Percentiles rank a stretch among this genome's conserved stretches.
Conservation (phyloP, 2,797 vertebrate genomes). For the Melanogrammus aeglefinus region DNA sequence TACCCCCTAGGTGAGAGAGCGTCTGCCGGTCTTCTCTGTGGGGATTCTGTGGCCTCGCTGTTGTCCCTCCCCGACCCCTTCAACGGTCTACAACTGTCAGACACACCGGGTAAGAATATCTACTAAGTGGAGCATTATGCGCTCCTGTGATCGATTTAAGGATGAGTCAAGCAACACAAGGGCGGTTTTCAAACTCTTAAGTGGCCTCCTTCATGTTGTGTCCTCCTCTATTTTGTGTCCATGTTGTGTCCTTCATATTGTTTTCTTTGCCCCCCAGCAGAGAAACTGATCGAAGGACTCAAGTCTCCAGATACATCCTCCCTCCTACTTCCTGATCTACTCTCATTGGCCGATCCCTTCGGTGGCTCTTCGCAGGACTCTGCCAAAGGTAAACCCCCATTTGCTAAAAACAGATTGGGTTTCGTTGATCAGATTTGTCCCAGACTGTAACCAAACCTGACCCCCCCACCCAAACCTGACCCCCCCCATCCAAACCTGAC, state of each 20-base stretch:
- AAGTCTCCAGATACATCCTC: slow-evolving; percentile 94
- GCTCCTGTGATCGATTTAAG: no score
- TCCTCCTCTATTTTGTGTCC: no score
- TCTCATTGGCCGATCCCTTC: slow-evolving; percentile 93
- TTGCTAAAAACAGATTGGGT: not conserved
- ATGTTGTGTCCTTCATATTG: not conserved
- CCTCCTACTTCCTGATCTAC: slow-evolving; percentile 91
- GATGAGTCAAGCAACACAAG: no score
- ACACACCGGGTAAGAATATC: slow-evolving; percentile 79
- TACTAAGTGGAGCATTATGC: not conserved
- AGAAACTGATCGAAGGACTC: slow-evolving; percentile 98
- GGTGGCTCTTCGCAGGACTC: slow-evolving; percentile 82
- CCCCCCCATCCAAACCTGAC: no score
- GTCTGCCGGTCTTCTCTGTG: slow-evolving; percentile 33
- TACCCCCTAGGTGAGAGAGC: slow-evolving; percentile 52
- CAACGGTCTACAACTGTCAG: slow-evolving; percentile 78
- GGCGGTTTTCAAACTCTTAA: no score
- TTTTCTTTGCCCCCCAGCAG: slow-evolving; percentile 63
- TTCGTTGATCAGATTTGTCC: not conserved
- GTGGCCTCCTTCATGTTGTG: no score
- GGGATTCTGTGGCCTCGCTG: slow-evolving; percentile 71
- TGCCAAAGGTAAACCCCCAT: slow-evolving; percentile 77
- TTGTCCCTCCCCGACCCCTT: slow-evolving; percentile 86
- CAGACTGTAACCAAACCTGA: not conserved
- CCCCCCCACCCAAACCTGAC: not conserved